Conservation (phyloP, 2,113 vertebrate genomes). For the Daphoenositta chrysoptera region DNA sequence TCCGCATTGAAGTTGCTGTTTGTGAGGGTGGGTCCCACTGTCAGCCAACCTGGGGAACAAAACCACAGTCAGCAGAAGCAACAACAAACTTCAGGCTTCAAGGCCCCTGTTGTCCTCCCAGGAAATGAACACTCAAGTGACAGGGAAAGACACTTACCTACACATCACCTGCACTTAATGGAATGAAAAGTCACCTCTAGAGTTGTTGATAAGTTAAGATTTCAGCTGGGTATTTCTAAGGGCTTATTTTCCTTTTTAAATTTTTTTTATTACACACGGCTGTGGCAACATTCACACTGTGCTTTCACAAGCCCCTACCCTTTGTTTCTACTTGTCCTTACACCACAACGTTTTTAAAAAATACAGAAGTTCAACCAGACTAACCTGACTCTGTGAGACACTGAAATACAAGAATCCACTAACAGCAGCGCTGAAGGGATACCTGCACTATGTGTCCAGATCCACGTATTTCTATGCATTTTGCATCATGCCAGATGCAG, state of each 20-base stretch:
- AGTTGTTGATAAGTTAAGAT: neutral
- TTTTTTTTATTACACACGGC: neutral
- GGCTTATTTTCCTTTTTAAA: rapidly evolving
- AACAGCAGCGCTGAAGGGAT: neutral
- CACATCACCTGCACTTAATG: rapidly evolving
- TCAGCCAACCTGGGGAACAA: slow-evolving; percentile 86
- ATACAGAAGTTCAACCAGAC: neutral
- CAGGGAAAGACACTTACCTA: neutral
- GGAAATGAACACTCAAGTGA: neutral
- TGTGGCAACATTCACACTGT: neutral
- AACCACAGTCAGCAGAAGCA: neutral
- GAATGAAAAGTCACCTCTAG: neutral
- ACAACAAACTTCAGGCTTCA: too few relatives aligned
- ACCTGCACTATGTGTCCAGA: neutral
- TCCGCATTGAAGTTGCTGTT: slow-evolving; percentile 98
- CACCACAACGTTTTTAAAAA: neutral
- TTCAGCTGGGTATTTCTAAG: neutral
- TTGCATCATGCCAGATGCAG: neutral
- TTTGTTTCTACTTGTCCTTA: neutral
- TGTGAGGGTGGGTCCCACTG: slow-evolving; percentile 93
- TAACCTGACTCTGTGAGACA: neutral
- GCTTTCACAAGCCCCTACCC: neutral
- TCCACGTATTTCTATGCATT: neutral
- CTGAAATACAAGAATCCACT: neutral
- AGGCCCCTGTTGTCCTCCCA: neutral